phyloP scores from a whole-genome alignment of 2,888 invertebrate genomes.

The Craniophora ligustri region DNA sequence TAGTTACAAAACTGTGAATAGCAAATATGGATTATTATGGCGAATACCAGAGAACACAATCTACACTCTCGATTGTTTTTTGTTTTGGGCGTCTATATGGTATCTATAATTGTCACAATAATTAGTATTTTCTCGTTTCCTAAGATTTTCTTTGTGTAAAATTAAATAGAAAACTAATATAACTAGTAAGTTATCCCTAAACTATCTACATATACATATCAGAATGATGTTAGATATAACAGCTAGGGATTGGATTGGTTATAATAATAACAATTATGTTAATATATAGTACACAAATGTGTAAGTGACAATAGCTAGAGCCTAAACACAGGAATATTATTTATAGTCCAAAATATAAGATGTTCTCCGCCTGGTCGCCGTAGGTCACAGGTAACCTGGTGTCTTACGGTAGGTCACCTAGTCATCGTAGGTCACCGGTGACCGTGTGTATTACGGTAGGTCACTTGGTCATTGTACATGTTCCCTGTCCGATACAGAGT shows the following conservation, averaged over 20 bases:
- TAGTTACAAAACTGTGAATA: no score
- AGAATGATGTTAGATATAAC: conserved; percentile 30
- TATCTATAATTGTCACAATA: not conserved
- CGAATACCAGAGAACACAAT: no score
- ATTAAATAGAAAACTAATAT: conserved; percentile 10
- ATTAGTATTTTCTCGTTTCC: no score
- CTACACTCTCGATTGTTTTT: no score
- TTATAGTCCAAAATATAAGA: conserved; percentile 20
- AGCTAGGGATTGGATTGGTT: conserved; percentile 18
- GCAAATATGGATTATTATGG: no score
- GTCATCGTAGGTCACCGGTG: no score
- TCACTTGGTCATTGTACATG: no score
- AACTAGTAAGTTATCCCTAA: conserved; percentile 39
- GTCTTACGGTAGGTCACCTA: no score
- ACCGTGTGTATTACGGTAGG: no score
- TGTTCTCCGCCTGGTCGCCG: no score
- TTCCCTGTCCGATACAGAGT: no score
- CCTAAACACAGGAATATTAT: conserved; percentile 39
- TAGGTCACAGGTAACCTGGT: no score
- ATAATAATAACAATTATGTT: conserved; percentile 27
- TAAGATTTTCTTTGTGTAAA: conserved; percentile 23
- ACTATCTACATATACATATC: conserved; percentile 52
- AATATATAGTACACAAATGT: conserved; percentile 37
- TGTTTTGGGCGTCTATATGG: not conserved
- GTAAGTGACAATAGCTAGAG: conserved; percentile 46